Base-by-base conservation (phyloP, 1,140 invertebrate species). In the Adelges cooleyi region DNA sequence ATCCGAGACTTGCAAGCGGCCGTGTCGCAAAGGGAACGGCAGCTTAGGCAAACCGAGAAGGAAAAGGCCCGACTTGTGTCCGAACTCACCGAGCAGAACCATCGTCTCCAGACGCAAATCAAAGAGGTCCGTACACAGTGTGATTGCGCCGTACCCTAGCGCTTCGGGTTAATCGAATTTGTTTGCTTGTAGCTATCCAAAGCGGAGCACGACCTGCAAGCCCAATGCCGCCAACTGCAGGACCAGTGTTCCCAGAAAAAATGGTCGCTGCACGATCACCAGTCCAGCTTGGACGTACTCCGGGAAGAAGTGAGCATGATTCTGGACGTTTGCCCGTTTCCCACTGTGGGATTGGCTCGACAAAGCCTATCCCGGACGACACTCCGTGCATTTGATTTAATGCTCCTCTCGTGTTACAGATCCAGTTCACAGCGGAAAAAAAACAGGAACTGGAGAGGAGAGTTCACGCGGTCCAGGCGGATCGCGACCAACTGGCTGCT, bases 61-160 rank as follows among this genome's bases (percentile, higher is more conserved):
- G 83, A 91, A 74, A 86, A 88, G 76, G 78, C 84, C n/a, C 78
- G 82, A 23, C 78, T 90, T 11, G 86, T 97, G 29, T 80, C 84
- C 10, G 90, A 95, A 72, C 79, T 96, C 44, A 90, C 87, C 18
- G 86, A 90, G 67, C 92, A 96, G 75, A 96, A 95, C 75, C 85
- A 89, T 67, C 79, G 91, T 52, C 80, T 97, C 5, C 92, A 90
- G 3, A 80, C 82, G 33, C 90, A 95, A 75, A 81, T 96, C 27
- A 87, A 90, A 75, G 86, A 90, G 75, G 87, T 82, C 22, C 42
- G 68, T 62, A 22, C n/a, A 11, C 8, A 5, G 8, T 49, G 11
- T 15, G 20, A 3, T 42, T 8, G 9, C 25, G 11, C 38, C 13
- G 6, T 38, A 38, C 13, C 36, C 36, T 38, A 13, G 6, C 6